Base-by-base conservation (phyloP, 2,888 invertebrate genomes). In the Eupithecia insigniata region DNA sequence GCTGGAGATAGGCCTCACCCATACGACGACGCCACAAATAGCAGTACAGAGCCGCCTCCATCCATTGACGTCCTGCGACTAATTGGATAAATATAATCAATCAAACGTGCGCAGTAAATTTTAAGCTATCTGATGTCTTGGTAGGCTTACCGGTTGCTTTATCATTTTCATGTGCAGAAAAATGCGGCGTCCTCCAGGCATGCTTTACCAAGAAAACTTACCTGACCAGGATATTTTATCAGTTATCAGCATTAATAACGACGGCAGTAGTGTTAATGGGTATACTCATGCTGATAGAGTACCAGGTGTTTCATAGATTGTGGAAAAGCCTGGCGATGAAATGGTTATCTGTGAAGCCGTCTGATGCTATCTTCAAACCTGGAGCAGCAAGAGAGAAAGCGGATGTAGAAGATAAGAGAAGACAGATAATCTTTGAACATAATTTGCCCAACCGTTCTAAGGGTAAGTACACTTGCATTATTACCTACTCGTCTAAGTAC, bases 131-230 rank as follows among this genome's bases (percentile, higher is more conserved):
- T n/a, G n/a, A n/a, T n/a, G n/a, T n/a, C n/a, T n/a, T n/a, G n/a
- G 14, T 55, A 55, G 26, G 26, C 26, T 55, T 26, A 55, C 12
- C 55, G 26, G 14, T 30, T 60, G 8, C 16, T 60, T 60, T 60
- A 34, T 62, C 0, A 18, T 62, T 62, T 62, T 18, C 30, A 60
- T 18, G 14, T 58, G n/a, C 80, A 93, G 92, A 80, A 71, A 90
- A 89, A 84, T 93, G 93, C 67, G 93, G 93, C 0, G 82, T 93
- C 0, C 84, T 93, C 6, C 89, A 92, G 79, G 74, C 85, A 58
- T 93, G 93, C 77, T 93, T 89, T 75, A 68, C 80, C 2, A 85
- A 79, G 71, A 84, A 82, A 78, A 79, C 74, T 18, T 93, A 90
- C 75, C 75, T 92, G 1, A 77, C 81, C 1, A 91, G 92, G 0